Percentiles rank a stretch among this genome's conserved stretches.
Evolutionary conservation across 2,888 invertebrate species (phyloP).

Genomic region (Erebia aethiops): DNA sequence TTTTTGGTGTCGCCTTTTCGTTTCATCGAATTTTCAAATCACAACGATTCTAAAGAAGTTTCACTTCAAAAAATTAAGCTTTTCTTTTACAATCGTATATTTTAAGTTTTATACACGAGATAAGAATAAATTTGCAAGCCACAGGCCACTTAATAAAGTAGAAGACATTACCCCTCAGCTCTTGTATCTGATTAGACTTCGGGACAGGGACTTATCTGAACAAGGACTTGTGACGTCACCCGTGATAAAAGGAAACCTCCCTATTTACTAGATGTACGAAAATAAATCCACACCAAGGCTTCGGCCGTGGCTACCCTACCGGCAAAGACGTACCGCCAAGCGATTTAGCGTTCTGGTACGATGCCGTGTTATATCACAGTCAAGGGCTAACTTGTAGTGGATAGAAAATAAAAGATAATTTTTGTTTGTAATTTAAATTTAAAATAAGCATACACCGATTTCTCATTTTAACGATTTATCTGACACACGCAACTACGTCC

Average conservation of each 20-base stretch:
- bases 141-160: constrained; percentile 8
- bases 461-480: not conserved
- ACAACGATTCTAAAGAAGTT: too few relatives aligned
- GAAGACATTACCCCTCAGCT: constrained; percentile 7
- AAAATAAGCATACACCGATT: not conserved
- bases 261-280: not conserved
- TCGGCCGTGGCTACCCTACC: too few relatives aligned
- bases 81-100: not conserved
- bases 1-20: too few relatives aligned
- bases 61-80: not conserved
- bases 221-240: constrained; percentile 9
- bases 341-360: too few relatives aligned
- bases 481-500: too few relatives aligned
- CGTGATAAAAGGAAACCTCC: not conserved
- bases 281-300: constrained; percentile 6
- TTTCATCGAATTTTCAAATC: too few relatives aligned
- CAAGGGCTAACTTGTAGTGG: too few relatives aligned
- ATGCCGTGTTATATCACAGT: too few relatives aligned
- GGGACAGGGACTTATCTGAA: constrained; percentile 12
- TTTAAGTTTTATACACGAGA: not conserved
- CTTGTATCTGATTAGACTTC: constrained; percentile 13
- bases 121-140: constrained; percentile 14
- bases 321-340: too few relatives aligned
- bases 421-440: too few relatives aligned
- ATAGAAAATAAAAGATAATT: too few relatives aligned